phyloP scores from a whole-genome alignment of 2,888 invertebrate genomes.

The Eucriotettix oculatus region DNA sequence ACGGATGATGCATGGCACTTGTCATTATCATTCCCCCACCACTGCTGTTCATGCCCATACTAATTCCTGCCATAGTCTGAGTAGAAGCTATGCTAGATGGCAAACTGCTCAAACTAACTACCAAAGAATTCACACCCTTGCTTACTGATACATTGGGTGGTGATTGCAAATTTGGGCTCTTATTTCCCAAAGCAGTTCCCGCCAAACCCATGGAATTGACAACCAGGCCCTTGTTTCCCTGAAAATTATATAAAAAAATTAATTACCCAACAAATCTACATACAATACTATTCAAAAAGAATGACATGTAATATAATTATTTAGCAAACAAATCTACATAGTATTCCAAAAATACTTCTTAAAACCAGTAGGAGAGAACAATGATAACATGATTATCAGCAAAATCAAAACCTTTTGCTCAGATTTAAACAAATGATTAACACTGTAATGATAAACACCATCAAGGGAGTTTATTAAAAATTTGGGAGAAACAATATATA shows the following conservation, averaged over 20 bases:
- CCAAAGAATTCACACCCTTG: conserved; percentile 16
- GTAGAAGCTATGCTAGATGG: neutral
- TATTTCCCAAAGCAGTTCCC: conserved; percentile 59
- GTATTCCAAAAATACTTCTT: too few relatives aligned
- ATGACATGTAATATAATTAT: neutral
- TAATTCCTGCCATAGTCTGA: neutral
- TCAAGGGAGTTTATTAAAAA: too few relatives aligned
- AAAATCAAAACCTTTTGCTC: too few relatives aligned
- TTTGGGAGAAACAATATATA: too few relatives aligned
- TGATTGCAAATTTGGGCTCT: conserved; percentile 71
- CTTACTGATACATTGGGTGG: conserved; percentile 69
- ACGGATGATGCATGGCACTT: conserved; percentile 48
- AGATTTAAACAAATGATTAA: too few relatives aligned
- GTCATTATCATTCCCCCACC: conserved; percentile 64
- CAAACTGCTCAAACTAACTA: conserved; percentile 19
- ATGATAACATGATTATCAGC: too few relatives aligned
- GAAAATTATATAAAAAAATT: conserved; percentile 20
- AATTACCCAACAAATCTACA: neutral
- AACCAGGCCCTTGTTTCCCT: conserved; percentile 55
- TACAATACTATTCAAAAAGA: too few relatives aligned
- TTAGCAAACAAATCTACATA: neutral
- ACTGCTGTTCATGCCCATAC: conserved; percentile 28
- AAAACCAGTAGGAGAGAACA: too few relatives aligned
- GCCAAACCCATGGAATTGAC: conserved; percentile 54
- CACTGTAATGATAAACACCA: too few relatives aligned